Conservation (phyloP, 1,140 invertebrate species). For the Tribolium madens region DNA sequence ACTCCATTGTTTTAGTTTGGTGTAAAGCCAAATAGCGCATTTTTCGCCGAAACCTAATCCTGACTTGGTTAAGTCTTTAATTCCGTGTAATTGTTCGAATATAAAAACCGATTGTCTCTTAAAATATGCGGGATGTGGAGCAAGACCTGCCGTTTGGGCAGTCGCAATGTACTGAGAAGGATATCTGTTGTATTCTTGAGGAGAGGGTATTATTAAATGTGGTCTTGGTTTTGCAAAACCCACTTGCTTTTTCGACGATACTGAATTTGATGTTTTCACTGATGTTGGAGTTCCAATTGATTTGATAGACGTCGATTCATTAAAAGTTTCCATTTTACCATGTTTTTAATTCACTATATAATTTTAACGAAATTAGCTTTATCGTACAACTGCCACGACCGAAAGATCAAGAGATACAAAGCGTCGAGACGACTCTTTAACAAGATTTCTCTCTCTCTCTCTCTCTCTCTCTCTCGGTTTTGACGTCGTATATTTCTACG, state of each 20-base stretch:
- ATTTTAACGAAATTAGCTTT: conserved; percentile 3
- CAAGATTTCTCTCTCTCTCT: neutral
- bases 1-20: conserved; percentile 81
- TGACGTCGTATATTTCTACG: conserved; percentile 19
- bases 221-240: conserved; percentile 51
- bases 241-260: conserved; percentile 46
- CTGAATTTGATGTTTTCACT: neutral
- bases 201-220: conserved; percentile 53
- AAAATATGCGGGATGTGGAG: conserved; percentile 13
- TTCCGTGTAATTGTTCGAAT: conserved; percentile 39
- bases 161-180: neutral
- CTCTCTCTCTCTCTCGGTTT: neutral
- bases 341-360: conserved; percentile 16
- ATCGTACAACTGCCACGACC: neutral
- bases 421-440: neutral
- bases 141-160: neutral
- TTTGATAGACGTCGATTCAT: conserved; percentile 35
- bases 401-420: conserved; percentile 9
- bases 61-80: conserved; percentile 74
- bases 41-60: conserved; percentile 85
- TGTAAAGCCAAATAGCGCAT: conserved; percentile 81
- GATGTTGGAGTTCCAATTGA: too few species aligned
- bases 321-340: neutral
- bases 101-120: conserved; percentile 22
- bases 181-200: conserved; percentile 20